phyloP scores from a whole-genome alignment of 2,797 vertebrate genomes.

The Cichlasoma orientale region DNA sequence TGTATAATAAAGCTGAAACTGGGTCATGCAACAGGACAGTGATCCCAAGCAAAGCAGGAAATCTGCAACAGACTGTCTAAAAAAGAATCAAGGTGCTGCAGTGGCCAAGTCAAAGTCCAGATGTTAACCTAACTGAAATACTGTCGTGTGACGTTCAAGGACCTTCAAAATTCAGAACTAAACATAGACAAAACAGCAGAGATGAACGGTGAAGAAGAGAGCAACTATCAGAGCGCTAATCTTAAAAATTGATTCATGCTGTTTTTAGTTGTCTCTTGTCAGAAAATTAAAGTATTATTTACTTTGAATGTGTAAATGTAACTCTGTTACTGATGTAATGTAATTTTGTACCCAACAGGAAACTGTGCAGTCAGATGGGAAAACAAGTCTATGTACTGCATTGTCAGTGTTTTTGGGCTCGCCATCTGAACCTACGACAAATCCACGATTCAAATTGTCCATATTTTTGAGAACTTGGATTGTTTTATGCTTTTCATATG shows the following conservation, averaged over 20 bases:
- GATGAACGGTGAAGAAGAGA: not conserved
- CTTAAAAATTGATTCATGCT: not conserved
- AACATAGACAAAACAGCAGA: not conserved
- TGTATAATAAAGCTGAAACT: no score
- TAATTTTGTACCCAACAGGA: constrained; percentile 73
- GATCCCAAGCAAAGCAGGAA: no score
- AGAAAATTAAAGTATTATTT: not conserved
- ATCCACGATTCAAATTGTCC: not conserved
- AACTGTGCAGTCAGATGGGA: constrained; percentile 95
- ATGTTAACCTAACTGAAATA: no score
- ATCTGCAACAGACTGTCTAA: no score
- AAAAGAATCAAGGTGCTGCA: no score
- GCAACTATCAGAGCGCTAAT: not conserved
- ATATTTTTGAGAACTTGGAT: not conserved
- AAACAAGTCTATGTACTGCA: constrained; percentile 96
- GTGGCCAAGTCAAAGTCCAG: no score
- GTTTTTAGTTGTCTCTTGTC: not conserved
- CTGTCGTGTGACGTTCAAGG: no score
- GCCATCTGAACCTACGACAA: constrained; percentile 79
- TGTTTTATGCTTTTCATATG: not conserved
- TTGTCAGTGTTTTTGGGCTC: constrained; percentile 92
- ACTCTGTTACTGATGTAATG: not conserved
- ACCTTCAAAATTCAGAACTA: not conserved
- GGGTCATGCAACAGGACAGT: no score
- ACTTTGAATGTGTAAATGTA: not conserved